Conservation (phyloP, 2,888 invertebrate species). For the Drosophila koepferae region DNA sequence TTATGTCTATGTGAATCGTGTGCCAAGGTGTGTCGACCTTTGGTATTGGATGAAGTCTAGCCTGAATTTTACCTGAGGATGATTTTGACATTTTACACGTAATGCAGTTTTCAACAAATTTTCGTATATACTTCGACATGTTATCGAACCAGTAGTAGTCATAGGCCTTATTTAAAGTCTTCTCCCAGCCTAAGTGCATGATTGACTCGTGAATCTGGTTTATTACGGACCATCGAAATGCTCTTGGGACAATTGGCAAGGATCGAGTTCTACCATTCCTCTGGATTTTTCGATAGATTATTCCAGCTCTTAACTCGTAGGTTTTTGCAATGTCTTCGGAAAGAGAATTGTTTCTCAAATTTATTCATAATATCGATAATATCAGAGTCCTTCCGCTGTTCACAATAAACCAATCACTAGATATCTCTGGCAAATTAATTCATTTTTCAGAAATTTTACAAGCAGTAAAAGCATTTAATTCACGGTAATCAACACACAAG, state of each 20-base stretch:
- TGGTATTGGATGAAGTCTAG: background rate
- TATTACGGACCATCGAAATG: background rate
- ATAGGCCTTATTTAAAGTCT: background rate
- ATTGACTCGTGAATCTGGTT: background rate
- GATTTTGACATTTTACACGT: background rate
- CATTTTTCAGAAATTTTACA: too few species aligned
- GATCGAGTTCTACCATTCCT: background rate
- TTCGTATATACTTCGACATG: background rate
- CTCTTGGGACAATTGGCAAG: background rate
- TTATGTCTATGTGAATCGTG: too few species aligned
- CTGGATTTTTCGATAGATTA: background rate
- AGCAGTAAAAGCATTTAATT: too few species aligned
- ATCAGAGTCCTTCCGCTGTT: too few species aligned
- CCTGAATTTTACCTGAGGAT: background rate
- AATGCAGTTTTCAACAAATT: background rate
- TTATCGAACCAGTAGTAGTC: background rate
- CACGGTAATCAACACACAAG: too few species aligned
- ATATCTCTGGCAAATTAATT: too few species aligned
- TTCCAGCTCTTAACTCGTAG: background rate
- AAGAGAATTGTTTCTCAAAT: too few species aligned
- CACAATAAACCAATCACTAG: too few species aligned
- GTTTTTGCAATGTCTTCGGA: too few species aligned
- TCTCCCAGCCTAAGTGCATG: constrained; percentile 1
- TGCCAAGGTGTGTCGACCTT: background rate
- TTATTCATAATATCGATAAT: too few species aligned